Percentiles rank a stretch among this genome's conserved stretches.
These are phyloP conservation scores for Mormyrus lacerda DNA, from an alignment of 2,113 vertebrate genomes.

Conservation along the genomic window DNA sequence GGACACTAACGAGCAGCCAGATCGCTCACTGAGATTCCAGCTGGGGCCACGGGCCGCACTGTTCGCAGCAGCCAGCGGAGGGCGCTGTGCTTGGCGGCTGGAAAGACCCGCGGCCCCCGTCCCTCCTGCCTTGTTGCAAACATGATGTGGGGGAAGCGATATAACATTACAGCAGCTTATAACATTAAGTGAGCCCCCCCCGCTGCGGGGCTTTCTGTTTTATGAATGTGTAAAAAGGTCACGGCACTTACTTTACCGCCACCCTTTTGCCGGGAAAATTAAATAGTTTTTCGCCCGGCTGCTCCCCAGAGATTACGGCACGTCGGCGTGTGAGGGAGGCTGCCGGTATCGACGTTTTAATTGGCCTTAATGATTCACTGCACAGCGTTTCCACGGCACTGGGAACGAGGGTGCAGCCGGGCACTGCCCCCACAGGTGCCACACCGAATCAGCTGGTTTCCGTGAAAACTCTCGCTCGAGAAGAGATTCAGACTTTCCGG, in stretches of 20 bases:
- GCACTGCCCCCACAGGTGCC: not conserved
- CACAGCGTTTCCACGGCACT: not conserved
- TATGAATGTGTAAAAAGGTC: conserved; percentile 27
- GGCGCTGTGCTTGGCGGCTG: not conserved
- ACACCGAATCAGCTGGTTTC: not conserved
- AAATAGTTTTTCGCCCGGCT: not conserved
- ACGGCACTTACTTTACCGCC: conserved; percentile 6
- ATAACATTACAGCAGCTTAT: not conserved
- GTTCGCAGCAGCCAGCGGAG: not conserved
- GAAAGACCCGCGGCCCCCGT: not conserved
- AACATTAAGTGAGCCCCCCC: not conserved
- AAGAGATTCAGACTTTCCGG: not conserved
- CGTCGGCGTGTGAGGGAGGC: not conserved
- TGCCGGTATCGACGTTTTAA: not conserved
- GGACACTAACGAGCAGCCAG: not conserved
- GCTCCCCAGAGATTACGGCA: not conserved
- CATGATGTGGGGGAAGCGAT: not conserved
- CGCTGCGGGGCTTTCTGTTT: not conserved
- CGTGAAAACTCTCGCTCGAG: not conserved
- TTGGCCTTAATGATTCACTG: not conserved
- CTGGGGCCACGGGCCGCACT: not conserved
- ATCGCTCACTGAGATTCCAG: not conserved
- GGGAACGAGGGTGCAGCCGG: not conserved
- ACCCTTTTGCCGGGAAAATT: conserved; percentile 20
- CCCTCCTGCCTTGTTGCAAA: not conserved